Evolutionary conservation across 1,140 invertebrate species (phyloP).

Genomic region (Acromyrmex echinatior): DNA sequence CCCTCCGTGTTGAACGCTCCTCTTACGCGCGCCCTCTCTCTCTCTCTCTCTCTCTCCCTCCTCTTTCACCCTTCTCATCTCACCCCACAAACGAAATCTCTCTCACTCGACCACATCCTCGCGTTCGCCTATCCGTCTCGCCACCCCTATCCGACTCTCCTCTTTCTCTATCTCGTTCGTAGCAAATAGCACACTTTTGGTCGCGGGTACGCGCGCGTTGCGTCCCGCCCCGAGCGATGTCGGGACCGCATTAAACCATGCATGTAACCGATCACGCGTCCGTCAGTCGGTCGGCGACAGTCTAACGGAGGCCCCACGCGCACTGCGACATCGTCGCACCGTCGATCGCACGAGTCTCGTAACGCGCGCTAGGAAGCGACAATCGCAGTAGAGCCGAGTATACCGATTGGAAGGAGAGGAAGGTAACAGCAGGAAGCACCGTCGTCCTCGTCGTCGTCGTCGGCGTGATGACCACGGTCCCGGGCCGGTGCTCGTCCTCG

Average conservation of each 20-base stretch:
- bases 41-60: background rate
- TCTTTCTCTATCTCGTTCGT: background rate
- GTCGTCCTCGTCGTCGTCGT: constrained; percentile 14
- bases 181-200: background rate
- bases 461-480: constrained; percentile 26
- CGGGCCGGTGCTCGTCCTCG: constrained; percentile 37
- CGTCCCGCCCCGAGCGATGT: constrained; percentile 21
- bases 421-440: background rate
- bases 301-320: constrained; percentile 28
- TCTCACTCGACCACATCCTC: background rate
- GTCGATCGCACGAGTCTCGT: background rate
- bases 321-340: background rate
- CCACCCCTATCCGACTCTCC: background rate
- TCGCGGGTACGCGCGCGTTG: constrained; percentile 7
- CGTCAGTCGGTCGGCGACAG: constrained; percentile 48
- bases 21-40: constrained; percentile 22
- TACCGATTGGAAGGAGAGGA: background rate
- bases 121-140: background rate
- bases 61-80: constrained; percentile 4
- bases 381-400: too few relatives aligned
- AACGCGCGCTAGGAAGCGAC: background rate
- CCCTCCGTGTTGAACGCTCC: constrained; percentile 45
- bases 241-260: constrained; percentile 13
- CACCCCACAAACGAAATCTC: constrained; percentile 40
- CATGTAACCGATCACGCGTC: constrained; percentile 42